These are phyloP conservation scores for Trachythela sp. DNA, from an alignment of 64 coral and sea anemone genomes.

Conservation along the genomic window DNA sequence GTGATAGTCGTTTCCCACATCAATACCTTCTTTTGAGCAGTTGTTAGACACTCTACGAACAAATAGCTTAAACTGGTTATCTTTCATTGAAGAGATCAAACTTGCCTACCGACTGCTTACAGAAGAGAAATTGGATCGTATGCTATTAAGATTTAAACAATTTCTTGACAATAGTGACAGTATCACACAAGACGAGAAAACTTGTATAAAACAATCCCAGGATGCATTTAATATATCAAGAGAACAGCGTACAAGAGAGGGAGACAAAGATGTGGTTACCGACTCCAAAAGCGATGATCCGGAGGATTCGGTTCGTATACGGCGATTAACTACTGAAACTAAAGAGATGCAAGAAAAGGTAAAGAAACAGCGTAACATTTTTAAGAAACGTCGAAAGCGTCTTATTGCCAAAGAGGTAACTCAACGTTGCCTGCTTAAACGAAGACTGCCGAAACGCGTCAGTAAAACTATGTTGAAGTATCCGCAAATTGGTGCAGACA, in stretches of 20 bases:
- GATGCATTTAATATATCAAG: not conserved
- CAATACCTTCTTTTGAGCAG: not conserved
- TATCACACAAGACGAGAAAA: not conserved
- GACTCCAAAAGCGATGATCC: conserved; percentile 1
- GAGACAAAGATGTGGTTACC: not conserved
- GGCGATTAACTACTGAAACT: not conserved
- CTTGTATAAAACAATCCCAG: conserved; percentile 5
- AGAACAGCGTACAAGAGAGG: not conserved
- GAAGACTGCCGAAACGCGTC: not conserved
- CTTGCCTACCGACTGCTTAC: not conserved
- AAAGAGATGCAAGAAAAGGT: conserved; percentile 5
- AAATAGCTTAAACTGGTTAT: conserved; percentile 43
- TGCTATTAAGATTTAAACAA: not conserved
- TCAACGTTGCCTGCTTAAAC: not conserved
- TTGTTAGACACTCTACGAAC: not conserved
- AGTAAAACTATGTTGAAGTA: not conserved
- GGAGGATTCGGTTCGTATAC: not conserved
- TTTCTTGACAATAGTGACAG: not conserved
- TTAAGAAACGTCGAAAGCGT: not conserved
- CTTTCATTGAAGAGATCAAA: conserved; percentile 39
- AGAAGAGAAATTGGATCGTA: conserved; percentile 20
- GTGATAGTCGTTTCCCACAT: not conserved
- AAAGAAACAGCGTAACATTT: not conserved
- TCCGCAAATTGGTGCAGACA: not conserved
- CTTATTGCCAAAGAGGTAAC: not conserved